Percentiles rank a stretch among this genome's conserved stretches.
Evolutionary conservation across 2,888 invertebrate genomes (phyloP).

Genomic region (Eupithecia subfuscata): DNA sequence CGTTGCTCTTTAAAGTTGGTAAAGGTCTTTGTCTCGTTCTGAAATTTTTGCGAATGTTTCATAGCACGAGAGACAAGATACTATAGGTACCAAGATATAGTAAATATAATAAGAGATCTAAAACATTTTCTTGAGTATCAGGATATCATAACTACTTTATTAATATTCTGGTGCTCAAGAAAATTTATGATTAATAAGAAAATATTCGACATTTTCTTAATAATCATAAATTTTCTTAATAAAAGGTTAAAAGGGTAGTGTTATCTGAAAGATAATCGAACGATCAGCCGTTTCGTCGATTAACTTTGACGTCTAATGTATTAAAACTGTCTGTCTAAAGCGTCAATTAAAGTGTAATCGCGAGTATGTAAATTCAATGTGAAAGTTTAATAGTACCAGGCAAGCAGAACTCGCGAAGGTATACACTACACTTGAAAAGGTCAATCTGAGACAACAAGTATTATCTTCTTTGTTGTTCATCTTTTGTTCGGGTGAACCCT

Average conservation of each 20-base stretch:
- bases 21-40: constrained; percentile 6
- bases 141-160: background rate
- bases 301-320: background rate
- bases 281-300: background rate
- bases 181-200: too few species aligned
- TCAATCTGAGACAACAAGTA: background rate
- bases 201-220: too few species aligned
- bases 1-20: background rate
- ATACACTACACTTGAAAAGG: background rate
- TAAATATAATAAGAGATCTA: background rate
- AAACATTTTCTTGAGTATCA: background rate
- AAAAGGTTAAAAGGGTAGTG: too few species aligned
- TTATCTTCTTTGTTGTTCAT: background rate
- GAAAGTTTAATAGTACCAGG: background rate
- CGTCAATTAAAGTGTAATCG: background rate
- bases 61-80: background rate
- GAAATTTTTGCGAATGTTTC: background rate
- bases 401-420: background rate
- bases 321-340: background rate
- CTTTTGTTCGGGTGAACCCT: background rate
- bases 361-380: background rate
- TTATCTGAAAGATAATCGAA: background rate
- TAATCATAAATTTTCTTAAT: too few species aligned
- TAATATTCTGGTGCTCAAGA: too few species aligned
- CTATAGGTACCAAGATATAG: background rate